Evolutionary conservation across 92 coral and sea anemone species (phyloP), one percentile per base, ranked within the genome.

Genomic region (Epizoanthus rinbou): DNA sequence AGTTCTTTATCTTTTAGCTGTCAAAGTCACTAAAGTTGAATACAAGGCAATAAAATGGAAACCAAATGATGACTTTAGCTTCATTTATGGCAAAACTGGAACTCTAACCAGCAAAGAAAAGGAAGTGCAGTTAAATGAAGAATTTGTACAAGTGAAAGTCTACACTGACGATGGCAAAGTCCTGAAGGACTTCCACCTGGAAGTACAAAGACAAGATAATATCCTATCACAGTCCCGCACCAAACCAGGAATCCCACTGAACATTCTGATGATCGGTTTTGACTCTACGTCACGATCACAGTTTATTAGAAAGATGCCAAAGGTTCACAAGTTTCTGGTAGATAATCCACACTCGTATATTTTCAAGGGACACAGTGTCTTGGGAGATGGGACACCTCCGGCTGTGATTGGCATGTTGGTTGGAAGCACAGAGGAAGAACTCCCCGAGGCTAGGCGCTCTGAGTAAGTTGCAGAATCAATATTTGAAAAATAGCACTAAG

Each of bases 211-310:
- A 28, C 74, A 74, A 54, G 86, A 69, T 43, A 90, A 59, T n/a
- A 80, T 84, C 6, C 22, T 84, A 52, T 18, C 43, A 56, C 64
- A 81, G 80, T 79, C 85, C 1, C 66, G 68, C 19, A 52, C 41
- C 47, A 58, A 69, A 31, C 95, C 95, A 17, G 89, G 90, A n/a
- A 86, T 92, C 66, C 93, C 93, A 7, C 73, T 92, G 72, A 83
- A 92, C 65, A 82, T 92, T 4, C 58, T 92, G 84, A 76, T 92
- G 84, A 73, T 92, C 16, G 95, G 91, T 15, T 82, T 92, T 69
- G 95, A 92, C 67, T 92, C 95, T 8, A 87, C 95, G 0, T 92
- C 95, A 7, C 89, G 75, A 11, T 86, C 93, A 15, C 93, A 89
- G 52, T 92, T 92, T 57, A 84, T 45, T 3, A 83, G 95, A 16